These are phyloP conservation scores for Lasioglossum villosulum DNA, from an alignment of 2,888 invertebrate genomes.

Conservation along the genomic window DNA sequence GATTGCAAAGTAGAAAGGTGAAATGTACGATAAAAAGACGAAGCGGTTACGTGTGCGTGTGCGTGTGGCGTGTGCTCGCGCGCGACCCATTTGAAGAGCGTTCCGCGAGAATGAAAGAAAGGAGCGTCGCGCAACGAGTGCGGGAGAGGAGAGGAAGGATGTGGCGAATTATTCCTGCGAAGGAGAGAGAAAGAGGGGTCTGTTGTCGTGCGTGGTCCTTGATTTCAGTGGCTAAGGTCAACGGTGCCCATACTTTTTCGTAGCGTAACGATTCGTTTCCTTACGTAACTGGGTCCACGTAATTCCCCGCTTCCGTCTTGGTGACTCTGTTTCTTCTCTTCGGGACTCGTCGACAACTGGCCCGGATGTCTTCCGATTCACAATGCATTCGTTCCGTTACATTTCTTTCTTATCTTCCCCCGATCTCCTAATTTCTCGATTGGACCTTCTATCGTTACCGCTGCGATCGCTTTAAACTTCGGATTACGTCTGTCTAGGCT, in stretches of 20 bases:
- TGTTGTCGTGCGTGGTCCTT: constrained; percentile 70
- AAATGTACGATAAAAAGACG: constrained; percentile 84
- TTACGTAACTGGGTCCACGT: constrained; percentile 43
- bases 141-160: constrained; percentile 50
- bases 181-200: constrained; percentile 24
- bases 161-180: constrained; percentile 45
- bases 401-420: neutral
- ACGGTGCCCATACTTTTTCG: constrained; percentile 58
- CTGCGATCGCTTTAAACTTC: neutral
- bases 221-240: constrained; percentile 77
- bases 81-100: constrained; percentile 79
- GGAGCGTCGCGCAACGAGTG: neutral
- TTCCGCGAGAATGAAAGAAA: constrained; percentile 50
- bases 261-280: constrained; percentile 40
- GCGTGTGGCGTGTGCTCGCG: constrained; percentile 48
- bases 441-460: neutral
- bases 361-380: neutral
- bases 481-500: no score
- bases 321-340: neutral
- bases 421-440: neutral
- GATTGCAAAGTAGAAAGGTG: constrained; percentile 85
- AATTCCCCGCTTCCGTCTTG: constrained; percentile 37
- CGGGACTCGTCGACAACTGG: neutral
- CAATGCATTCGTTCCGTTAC: neutral
- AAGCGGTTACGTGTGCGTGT: constrained; percentile 81